Base-by-base conservation (phyloP, 1,140 invertebrate genomes). In the Cydia fagiglandana region DNA sequence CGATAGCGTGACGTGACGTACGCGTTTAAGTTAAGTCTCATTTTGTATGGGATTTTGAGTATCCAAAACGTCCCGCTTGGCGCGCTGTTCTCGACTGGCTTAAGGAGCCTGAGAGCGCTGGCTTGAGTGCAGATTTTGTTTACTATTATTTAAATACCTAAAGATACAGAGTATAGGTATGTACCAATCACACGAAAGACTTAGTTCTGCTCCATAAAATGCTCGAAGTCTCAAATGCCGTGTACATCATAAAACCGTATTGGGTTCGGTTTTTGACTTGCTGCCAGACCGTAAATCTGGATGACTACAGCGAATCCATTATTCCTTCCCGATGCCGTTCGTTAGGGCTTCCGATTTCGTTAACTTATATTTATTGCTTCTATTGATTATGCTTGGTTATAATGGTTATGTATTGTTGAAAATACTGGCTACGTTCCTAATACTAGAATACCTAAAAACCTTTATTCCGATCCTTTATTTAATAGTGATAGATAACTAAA, bases 241-340 rank as follows among this genome's bases (percentile, higher is more conserved):
- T 47, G 2, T 47, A 47, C 45, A 13, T 47, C 45, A 56, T 56
- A 56, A 56, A 56, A n/a, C 53, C 15, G n/a, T 56, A 56, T 56
- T 56, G n/a, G n/a, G 53, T 15, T 56, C 53, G 53, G 53, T 7
- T 68, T 68, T 68, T 68, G 64, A 68, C 64, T 68, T 34, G 24
- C 30, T 68, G 64, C 64, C 64, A 68, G 30, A 66, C 30, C 28
- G 28, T 68, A 68, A 68, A 38, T 68, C 15, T 30, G 28, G 30
- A 34, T 68, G 64, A 34, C 24, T 34, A 4, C 28, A 34, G 20
- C 64, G 30, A 34, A 34, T 34, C 15, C 30, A 24, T n/a, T 28
- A 34, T 68, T 13, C 64, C 64, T 68, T 68, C 64, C 64, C 15
- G 28, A 34, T 2, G 28, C 64, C 64, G 30, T 68, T 68, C 30